Evolutionary conservation across 53 echinoderm and acorn worm species (phyloP).

Genomic region (Astropecten irregularis): DNA sequence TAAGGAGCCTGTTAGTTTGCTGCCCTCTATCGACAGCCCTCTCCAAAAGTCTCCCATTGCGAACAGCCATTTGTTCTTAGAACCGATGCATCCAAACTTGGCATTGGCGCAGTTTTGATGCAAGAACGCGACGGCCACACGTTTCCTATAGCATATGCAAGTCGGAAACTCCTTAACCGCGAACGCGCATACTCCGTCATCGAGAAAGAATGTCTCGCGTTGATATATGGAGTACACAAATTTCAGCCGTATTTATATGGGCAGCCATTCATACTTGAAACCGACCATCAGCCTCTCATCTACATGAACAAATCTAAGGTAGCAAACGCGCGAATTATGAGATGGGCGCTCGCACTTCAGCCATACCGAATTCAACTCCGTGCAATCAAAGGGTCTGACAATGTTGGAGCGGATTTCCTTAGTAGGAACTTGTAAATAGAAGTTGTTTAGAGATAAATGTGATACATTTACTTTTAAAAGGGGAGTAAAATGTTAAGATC

Average conservation of each 20-base stretch:
- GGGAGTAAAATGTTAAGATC: neutral
- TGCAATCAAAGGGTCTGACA: slow-evolving; percentile 37
- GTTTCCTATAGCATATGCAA: slow-evolving; percentile 36
- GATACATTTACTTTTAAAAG: neutral
- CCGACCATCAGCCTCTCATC: slow-evolving; percentile 45
- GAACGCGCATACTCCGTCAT: slow-evolving; percentile 34
- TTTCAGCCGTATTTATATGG: slow-evolving; percentile 31
- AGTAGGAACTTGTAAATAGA: slow-evolving; percentile 15
- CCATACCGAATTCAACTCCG: slow-evolving; percentile 6
- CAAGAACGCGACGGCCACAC: neutral
- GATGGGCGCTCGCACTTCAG: slow-evolving; percentile 45
- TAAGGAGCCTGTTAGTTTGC: too few species aligned
- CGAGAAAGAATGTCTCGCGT: slow-evolving; percentile 46
- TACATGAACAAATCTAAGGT: slow-evolving; percentile 28
- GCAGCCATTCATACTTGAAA: slow-evolving; percentile 17
- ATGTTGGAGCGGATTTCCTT: slow-evolving; percentile 45
- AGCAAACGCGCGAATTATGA: slow-evolving; percentile 19
- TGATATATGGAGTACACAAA: slow-evolving; percentile 35
- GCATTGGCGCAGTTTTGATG: slow-evolving; percentile 43
- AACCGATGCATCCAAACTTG: slow-evolving; percentile 42
- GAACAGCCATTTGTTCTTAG: slow-evolving; percentile 40
- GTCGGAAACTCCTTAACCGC: slow-evolving; percentile 28
- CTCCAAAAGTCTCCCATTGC: too few species aligned
- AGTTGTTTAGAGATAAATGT: neutral
- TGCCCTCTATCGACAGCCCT: too few species aligned